Evolutionary conservation across 2,888 invertebrate species (phyloP), one percentile per base, ranked within the genome.

Genomic region (Hirtodrosophila duncani): DNA sequence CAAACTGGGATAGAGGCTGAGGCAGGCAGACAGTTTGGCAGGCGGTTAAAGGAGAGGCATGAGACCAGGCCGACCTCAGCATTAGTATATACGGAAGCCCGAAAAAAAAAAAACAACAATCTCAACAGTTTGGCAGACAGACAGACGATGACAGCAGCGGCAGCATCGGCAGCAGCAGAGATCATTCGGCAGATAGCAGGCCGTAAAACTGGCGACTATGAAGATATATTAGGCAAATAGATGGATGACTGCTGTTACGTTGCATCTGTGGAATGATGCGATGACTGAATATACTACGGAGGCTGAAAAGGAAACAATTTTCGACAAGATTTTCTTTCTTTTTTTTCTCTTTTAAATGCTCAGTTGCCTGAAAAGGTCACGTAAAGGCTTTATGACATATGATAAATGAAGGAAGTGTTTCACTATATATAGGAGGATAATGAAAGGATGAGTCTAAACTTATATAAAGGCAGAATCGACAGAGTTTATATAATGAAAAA

Each of bases 181-280:
- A 78, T 77, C 44, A 39, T 41, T 44, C 50, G 49, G 45, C 27
- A 51, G 75, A 74, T 67, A 65, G 41, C 63, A 48, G 67, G 80
- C 78, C 60, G 45, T 72, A 79, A 74, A n/a, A 67, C 64, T 67
- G 80, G 80, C 63, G 82, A 71, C 77, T 68, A 75, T 81, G 80
- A 78, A 77, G 82, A 78, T 78, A 78, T 81, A 79, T 78, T 81
- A 78, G 80, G 77, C 80, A 78, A 81, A 78, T 78, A 65, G 80
- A 75, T 71, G 82, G 63, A 79, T 81, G 63, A 66, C 52, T 63
- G 55, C n/a, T n/a, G 34, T 38, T 46, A 23, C 24, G 16, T 33
- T 11, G 17, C 29, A 33, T 29, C 34, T 27, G 17, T 23, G 23
- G 36, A 34, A 56, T 56, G 36, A 24, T 14, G 9, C 9, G 9